phyloP scores from a whole-genome alignment of 2,797 vertebrate species.

The Cephalopachus bancanus region DNA sequence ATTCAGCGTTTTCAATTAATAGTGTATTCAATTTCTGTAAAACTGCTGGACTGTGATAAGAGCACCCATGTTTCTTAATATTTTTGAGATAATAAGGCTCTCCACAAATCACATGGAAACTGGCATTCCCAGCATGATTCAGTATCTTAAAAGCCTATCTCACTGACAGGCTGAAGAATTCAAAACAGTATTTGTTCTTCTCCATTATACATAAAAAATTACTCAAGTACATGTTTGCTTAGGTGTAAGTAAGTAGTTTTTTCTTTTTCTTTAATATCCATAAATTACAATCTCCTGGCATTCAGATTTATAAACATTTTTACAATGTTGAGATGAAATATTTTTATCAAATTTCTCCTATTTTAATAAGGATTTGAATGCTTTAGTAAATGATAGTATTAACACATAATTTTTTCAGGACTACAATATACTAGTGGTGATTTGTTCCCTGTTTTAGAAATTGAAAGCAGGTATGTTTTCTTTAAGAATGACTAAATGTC shows the following conservation, averaged over 20 bases:
- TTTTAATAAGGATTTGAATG: background rate
- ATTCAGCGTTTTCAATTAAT: constrained; percentile 43
- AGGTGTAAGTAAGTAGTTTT: background rate
- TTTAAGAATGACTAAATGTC: background rate
- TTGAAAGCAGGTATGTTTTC: background rate
- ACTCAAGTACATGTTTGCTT: background rate
- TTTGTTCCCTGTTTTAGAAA: background rate
- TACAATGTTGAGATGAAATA: background rate
- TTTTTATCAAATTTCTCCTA: background rate
- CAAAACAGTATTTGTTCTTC: background rate
- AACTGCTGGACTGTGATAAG: constrained; percentile 18
- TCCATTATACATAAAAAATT: background rate
- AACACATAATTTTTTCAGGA: background rate
- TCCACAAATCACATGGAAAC: background rate
- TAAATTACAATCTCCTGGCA: background rate
- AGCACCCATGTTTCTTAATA: background rate
- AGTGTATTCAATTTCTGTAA: constrained; percentile 7
- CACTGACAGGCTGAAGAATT: background rate
- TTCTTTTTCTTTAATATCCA: background rate
- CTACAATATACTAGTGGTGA: background rate
- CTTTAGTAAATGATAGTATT: background rate
- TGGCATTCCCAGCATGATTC: background rate
- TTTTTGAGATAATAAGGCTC: background rate
- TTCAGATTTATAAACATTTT: background rate
- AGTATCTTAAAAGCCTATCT: background rate